Percentiles rank a stretch among this genome's conserved stretches.
These are phyloP conservation scores for Acanthopagrus latus DNA, from an alignment of 2,797 vertebrate species.

Conservation along the genomic window DNA sequence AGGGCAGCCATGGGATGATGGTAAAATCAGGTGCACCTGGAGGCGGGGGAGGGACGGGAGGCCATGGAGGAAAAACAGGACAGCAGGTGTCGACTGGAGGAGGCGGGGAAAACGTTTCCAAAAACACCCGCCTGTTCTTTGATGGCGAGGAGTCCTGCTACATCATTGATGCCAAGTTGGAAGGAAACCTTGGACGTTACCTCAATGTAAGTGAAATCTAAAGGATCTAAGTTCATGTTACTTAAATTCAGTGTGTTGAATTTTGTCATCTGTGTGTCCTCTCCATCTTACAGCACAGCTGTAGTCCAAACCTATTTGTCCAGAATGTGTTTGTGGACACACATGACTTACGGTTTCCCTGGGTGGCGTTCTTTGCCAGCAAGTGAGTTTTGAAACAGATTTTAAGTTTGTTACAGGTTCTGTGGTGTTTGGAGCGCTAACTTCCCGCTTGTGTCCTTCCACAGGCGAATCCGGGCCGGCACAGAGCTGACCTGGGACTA, in stretches of 20 bases:
- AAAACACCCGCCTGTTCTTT: constrained; percentile 93
- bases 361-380: constrained; percentile 99
- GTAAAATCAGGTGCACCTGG: constrained; percentile 88
- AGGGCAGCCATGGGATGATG: constrained; percentile 91
- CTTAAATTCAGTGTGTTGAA: not conserved
- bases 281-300: constrained; percentile 92
- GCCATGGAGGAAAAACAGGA: constrained; percentile 81
- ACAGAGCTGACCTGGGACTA: constrained; percentile 99
- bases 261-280: not conserved
- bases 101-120: constrained; percentile 83
- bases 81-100: constrained; percentile 80
- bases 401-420: not conserved
- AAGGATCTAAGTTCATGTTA: not conserved
- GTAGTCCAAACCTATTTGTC: constrained; percentile 98
- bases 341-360: constrained; percentile 96
- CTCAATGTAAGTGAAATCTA: constrained; percentile 89
- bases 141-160: constrained; percentile 98
- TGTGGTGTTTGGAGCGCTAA: not conserved
- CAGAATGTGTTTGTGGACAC: constrained; percentile 99
- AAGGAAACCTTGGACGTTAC: constrained; percentile 97
- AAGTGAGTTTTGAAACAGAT: constrained; percentile 87
- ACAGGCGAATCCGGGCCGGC: constrained; percentile 94
- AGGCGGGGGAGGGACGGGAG: constrained; percentile 79
- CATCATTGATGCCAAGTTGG: constrained; percentile 98
- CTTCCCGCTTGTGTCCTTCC: not conserved